phyloP scores from a whole-genome alignment of 2,113 vertebrate genomes.

The Tychaedon coryphoeus region DNA sequence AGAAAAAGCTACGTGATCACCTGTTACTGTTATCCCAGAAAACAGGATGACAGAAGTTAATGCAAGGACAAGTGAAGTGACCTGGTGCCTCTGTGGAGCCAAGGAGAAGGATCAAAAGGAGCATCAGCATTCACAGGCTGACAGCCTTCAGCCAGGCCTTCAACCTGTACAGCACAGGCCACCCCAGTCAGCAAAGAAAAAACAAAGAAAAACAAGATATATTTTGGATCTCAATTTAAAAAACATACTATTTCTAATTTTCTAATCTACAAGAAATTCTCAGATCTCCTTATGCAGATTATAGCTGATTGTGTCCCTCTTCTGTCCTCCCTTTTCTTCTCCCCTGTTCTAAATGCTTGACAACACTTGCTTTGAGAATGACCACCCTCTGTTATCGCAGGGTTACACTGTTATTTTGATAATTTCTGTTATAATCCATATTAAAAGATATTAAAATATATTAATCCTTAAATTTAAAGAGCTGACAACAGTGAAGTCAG shows the following conservation, averaged over 20 bases:
- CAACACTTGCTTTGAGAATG: neutral
- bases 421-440: neutral
- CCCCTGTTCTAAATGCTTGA: neutral
- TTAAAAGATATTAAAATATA: neutral
- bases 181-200: neutral
- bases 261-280: neutral
- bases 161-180: neutral
- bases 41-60: neutral
- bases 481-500: neutral
- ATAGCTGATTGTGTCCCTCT: neutral
- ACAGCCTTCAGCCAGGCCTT: neutral
- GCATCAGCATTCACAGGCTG: neutral
- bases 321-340: neutral
- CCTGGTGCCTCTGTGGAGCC: neutral
- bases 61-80: neutral
- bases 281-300: neutral
- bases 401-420: neutral
- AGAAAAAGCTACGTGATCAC: neutral
- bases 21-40: neutral
- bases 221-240: neutral
- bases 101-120: neutral
- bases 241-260: neutral
- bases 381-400: neutral
- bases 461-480: neutral
- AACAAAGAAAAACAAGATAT: neutral